Percentiles rank a stretch among this genome's conserved stretches.
Evolutionary conservation across 2,888 invertebrate species (phyloP).

Genomic region (Entomobrya multifasciata): DNA sequence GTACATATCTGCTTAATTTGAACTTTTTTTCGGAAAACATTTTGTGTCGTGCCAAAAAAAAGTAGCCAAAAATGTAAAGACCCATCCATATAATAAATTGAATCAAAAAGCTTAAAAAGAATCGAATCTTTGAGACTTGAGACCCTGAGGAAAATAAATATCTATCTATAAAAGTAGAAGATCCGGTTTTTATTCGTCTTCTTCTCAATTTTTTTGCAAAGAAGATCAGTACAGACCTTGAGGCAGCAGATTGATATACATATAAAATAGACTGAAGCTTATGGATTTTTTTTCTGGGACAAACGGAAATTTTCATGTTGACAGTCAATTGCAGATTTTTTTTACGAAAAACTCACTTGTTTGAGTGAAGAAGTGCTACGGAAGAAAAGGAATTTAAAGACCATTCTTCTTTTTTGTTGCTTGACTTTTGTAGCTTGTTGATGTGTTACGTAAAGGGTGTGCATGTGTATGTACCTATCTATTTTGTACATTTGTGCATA

Average conservation of each 20-base stretch:
- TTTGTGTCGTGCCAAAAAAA: conserved; percentile 55
- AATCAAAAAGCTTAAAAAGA: conserved; percentile 35
- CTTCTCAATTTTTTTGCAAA: conserved; percentile 47
- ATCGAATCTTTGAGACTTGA: no score
- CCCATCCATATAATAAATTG: conserved; percentile 61
- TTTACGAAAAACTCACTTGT: no score
- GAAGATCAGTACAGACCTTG: conserved; percentile 44
- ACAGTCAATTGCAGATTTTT: no score
- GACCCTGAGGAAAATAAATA: conserved; percentile 65
- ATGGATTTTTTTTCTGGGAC: conserved; percentile 38
- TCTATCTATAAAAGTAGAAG: conserved; percentile 58
- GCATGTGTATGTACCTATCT: no score
- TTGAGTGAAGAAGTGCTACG: no score
- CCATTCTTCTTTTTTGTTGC: no score
- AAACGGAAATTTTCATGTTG: conserved; percentile 6
- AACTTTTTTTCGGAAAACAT: no score
- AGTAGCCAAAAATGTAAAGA: conserved; percentile 26
- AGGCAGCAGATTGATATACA: not conserved
- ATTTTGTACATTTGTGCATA: no score
- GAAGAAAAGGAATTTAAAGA: no score
- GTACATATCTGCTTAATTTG: no score
- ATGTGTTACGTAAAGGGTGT: no score
- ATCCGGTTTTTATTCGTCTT: conserved; percentile 74
- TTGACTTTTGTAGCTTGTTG: no score
- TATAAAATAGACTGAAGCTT: not conserved